phyloP scores from a whole-genome alignment of 2,797 vertebrate genomes.

The Danio aesculapii region DNA sequence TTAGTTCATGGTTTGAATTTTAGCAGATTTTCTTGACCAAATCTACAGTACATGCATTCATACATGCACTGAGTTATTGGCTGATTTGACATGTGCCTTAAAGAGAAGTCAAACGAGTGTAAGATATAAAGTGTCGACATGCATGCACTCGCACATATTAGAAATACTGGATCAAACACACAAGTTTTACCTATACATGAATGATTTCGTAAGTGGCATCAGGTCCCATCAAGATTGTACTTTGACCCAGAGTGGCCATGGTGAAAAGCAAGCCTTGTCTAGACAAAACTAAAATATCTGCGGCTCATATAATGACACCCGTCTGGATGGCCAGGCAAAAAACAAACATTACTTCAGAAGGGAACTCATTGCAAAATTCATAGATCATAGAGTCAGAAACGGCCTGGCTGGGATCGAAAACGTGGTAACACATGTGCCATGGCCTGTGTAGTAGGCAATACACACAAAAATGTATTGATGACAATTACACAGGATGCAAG shows the following conservation, averaged over 20 bases:
- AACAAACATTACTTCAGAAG: constrained; percentile 56
- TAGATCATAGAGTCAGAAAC: constrained; percentile 9
- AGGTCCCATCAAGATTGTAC: constrained; percentile 48
- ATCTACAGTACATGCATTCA: no score
- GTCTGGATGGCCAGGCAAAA: constrained; percentile 59
- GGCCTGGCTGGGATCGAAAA: constrained; percentile 2
- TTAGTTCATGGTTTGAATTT: no score
- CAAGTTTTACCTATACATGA: not conserved
- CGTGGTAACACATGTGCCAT: constrained; percentile 1
- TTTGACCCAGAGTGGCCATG: constrained; percentile 63
- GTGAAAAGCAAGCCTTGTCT: constrained; percentile 67
- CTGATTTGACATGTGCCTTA: no score
- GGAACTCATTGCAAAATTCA: constrained; percentile 38
- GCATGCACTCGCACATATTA: not conserved
- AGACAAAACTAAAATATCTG: constrained; percentile 75
- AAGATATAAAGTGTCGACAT: no score
- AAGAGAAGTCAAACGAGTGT: no score
- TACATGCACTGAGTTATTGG: no score
- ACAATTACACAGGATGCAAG: not conserved
- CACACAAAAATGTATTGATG: not conserved
- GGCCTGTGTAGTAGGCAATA: no score
- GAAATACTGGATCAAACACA: not conserved
- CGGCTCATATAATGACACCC: constrained; percentile 71
- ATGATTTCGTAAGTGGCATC: constrained; percentile 44
- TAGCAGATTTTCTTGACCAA: no score